Conservation (phyloP, 2,888 invertebrate species). For the Drosophila falleni region DNA sequence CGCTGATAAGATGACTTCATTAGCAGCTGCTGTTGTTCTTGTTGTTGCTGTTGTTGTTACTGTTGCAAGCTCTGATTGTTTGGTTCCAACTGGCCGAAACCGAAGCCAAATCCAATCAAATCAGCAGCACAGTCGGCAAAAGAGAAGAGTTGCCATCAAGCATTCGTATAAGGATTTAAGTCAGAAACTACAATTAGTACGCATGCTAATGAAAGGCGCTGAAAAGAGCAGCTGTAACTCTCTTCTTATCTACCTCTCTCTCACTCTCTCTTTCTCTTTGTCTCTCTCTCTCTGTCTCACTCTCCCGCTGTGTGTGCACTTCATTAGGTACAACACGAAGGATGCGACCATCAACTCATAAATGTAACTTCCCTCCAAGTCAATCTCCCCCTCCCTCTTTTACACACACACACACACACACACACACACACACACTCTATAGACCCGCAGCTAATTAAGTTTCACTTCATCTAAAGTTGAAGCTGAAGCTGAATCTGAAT, state of each 20-base stretch:
- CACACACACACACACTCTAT: too few relatives aligned
- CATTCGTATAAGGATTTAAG: neutral
- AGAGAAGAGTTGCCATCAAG: constrained; percentile 54
- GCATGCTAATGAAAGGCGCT: constrained; percentile 73
- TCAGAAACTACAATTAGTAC: constrained; percentile 63
- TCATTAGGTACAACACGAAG: constrained; percentile 64
- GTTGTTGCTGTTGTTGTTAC: constrained; percentile 7
- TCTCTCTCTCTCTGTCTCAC: neutral
- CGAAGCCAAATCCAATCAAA: constrained; percentile 73
- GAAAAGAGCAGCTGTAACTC: constrained; percentile 35
- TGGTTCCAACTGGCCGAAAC: constrained; percentile 45
- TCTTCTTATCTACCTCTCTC: neutral
- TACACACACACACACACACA: too few relatives aligned
- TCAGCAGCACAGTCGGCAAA: constrained; percentile 36
- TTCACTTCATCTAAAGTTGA: constrained; percentile 48
- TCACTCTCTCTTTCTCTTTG: neutral
- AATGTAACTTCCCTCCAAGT: constrained; percentile 14
- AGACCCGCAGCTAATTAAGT: constrained; percentile 65
- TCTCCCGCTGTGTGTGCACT: constrained; percentile 41
- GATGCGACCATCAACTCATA: constrained; percentile 43
- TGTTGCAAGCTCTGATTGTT: constrained; percentile 64
- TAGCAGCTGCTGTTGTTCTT: constrained; percentile 65
- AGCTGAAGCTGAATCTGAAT: neutral
- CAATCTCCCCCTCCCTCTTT: neutral
- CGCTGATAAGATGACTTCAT: constrained; percentile 73